Evolutionary conservation across 2,888 invertebrate species (phyloP).

Genomic region (Stenodema calcarata): DNA sequence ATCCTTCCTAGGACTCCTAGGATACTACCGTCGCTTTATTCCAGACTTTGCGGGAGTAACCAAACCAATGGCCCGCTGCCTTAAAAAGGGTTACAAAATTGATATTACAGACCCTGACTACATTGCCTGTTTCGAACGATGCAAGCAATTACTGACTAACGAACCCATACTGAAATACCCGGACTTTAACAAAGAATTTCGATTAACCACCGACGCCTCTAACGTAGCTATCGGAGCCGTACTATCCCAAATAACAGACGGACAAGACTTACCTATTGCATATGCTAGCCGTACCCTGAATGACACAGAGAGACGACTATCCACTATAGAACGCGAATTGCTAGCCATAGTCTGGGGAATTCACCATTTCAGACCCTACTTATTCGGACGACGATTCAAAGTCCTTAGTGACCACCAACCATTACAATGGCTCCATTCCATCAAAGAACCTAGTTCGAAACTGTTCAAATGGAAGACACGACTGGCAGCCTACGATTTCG

Average conservation of each 20-base stretch:
- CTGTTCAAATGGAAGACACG: conserved; percentile 59
- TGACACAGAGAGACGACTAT: conserved; percentile 58
- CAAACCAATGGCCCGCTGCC: conserved; percentile 39
- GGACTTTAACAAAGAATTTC: conserved; percentile 58
- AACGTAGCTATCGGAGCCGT: conserved; percentile 59
- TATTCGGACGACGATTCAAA: conserved; percentile 51
- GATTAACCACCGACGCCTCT: conserved; percentile 59
- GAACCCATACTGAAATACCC: conserved; percentile 55
- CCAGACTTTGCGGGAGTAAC: conserved; percentile 54
- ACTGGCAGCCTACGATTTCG: conserved; percentile 60
- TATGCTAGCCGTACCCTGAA: conserved; percentile 59
- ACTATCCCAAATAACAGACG: conserved; percentile 56
- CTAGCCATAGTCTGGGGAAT: conserved; percentile 59
- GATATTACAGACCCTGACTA: conserved; percentile 53
- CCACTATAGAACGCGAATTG: conserved; percentile 59
- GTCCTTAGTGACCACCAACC: conserved; percentile 56
- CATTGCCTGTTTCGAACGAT: conserved; percentile 12
- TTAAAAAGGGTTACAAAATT: conserved; percentile 34
- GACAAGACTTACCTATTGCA: conserved; percentile 59
- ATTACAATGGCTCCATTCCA: conserved; percentile 28
- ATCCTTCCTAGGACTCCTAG: conserved; percentile 48
- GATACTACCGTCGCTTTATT: conserved; percentile 56
- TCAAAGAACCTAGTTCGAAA: conserved; percentile 58
- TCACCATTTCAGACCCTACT: conserved; percentile 59
- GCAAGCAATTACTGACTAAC: conserved; percentile 32